A percentile compares a stretch with the other conserved stretches of the same genome.
Evolutionary conservation across 2,113 vertebrate genomes (phyloP).

Genomic region (Scomber colias): DNA sequence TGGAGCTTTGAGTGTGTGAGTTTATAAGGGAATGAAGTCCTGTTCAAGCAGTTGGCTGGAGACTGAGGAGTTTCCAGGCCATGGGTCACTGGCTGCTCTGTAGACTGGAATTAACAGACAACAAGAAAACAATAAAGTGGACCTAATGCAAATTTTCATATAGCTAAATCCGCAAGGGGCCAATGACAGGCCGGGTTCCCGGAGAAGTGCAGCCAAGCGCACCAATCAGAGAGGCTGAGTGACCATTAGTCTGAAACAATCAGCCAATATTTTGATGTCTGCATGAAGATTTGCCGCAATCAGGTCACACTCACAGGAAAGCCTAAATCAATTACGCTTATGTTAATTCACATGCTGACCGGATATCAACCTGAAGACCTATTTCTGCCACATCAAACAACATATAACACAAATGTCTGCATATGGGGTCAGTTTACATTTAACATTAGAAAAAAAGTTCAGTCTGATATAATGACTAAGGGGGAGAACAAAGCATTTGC

Average conservation of each 20-base stretch:
- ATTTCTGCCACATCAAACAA: slow-evolving; percentile 64
- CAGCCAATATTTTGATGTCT: slow-evolving; percentile 83
- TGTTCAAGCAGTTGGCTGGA: slow-evolving; percentile 54
- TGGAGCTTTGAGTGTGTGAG: slow-evolving; percentile 24
- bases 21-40: slow-evolving; percentile 14
- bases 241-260: slow-evolving; percentile 88
- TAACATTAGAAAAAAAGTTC: slow-evolving; percentile 17
- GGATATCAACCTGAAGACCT: slow-evolving; percentile 71
- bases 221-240: slow-evolving; percentile 79
- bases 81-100: slow-evolving; percentile 86
- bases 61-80: slow-evolving; percentile 61
- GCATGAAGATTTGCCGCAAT: slow-evolving; percentile 69
- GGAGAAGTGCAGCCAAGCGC: slow-evolving; percentile 79
- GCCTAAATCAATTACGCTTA: slow-evolving; percentile 63
- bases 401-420: slow-evolving; percentile 40
- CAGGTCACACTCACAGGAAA: slow-evolving; percentile 78
- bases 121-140: slow-evolving; percentile 85
- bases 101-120: slow-evolving; percentile 89
- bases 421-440: slow-evolving; percentile 63
- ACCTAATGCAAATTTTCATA: slow-evolving; percentile 85
- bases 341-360: slow-evolving; percentile 76
- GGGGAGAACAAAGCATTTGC: slow-evolving; percentile 38
- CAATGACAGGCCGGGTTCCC: slow-evolving; percentile 71
- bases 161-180: slow-evolving; percentile 74
- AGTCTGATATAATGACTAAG: slow-evolving; percentile 29